Evolutionary conservation across 2,113 vertebrate species (phyloP).

Genomic region (Lethenteron camtschaticum): DNA sequence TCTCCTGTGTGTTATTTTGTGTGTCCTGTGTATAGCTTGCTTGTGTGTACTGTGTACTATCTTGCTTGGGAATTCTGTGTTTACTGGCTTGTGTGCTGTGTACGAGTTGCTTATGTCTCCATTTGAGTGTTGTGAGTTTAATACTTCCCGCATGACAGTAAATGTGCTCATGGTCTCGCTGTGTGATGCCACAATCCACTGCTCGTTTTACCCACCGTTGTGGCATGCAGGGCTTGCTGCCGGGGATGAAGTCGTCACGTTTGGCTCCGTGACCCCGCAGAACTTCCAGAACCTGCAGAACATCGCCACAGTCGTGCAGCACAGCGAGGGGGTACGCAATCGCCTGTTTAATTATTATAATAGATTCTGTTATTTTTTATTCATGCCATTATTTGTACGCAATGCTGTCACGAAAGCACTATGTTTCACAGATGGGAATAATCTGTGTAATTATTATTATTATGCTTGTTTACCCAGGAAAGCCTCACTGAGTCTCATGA

Average conservation of each 20-base stretch:
- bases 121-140: no score
- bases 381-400: no score
- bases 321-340: constrained; percentile 57
- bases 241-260: constrained; percentile 59
- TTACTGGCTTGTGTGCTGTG: no score
- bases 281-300: constrained; percentile 82
- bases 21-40: no score
- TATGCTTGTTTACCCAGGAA: not conserved
- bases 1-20: no score
- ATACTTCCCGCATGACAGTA: no score
- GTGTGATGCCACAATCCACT: no score
- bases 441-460: constrained; percentile 2
- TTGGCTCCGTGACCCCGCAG: constrained; percentile 55
- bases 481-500: not conserved
- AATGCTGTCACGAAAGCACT: not conserved
- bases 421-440: not conserved
- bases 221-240: constrained; percentile 39
- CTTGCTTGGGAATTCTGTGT: no score
- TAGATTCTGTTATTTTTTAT: not conserved
- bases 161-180: no score
- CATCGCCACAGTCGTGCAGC: constrained; percentile 59
- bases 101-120: no score
- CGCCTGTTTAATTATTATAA: rapidly evolving
- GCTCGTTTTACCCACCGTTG: not conserved
- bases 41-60: no score